phyloP scores from a whole-genome alignment of 37 sponge, comb jelly and placozoan genomes.

The Crambe crambe region DNA sequence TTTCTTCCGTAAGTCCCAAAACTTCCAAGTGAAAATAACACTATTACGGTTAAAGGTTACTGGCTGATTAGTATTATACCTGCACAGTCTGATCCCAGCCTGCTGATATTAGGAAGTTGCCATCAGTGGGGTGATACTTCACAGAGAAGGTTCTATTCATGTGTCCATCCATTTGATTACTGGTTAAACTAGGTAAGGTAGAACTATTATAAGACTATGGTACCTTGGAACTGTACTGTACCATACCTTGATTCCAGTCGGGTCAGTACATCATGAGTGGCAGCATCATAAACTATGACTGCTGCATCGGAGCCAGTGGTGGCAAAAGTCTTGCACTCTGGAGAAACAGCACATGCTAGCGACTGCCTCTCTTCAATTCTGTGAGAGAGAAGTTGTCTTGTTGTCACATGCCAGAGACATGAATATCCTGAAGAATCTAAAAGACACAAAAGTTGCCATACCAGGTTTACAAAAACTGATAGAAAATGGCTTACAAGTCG shows the following conservation, averaged over 20 bases:
- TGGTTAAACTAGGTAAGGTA: not conserved
- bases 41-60: not conserved
- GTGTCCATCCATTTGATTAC: slow-evolving; percentile 79
- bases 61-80: not conserved
- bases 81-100: slow-evolving; percentile 92
- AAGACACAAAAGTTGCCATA: no score
- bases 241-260: slow-evolving; percentile 61
- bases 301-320: slow-evolving; percentile 63
- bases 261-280: slow-evolving; percentile 15
- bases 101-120: slow-evolving; percentile 52
- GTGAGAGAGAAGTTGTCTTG: slow-evolving; percentile 35
- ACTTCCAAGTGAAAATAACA: slow-evolving; percentile 1
- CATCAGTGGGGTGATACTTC: slow-evolving; percentile 75
- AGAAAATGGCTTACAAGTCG: slow-evolving; percentile 1
- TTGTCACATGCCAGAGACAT: slow-evolving; percentile 68
- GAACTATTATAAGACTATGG: no score
- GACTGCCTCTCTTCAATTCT: slow-evolving; percentile 69
- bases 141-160: slow-evolving; percentile 70
- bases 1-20: slow-evolving; percentile 59
- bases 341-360: slow-evolving; percentile 51
- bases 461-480: not conserved
- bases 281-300: slow-evolving; percentile 56
- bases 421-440: slow-evolving; percentile 67
- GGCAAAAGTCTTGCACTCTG: slow-evolving; percentile 54
- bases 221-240: no score